Evolutionary conservation across 2,113 vertebrate genomes (phyloP), one percentile per base, ranked within the genome.

Genomic region (Oreotragus oreotragus): DNA sequence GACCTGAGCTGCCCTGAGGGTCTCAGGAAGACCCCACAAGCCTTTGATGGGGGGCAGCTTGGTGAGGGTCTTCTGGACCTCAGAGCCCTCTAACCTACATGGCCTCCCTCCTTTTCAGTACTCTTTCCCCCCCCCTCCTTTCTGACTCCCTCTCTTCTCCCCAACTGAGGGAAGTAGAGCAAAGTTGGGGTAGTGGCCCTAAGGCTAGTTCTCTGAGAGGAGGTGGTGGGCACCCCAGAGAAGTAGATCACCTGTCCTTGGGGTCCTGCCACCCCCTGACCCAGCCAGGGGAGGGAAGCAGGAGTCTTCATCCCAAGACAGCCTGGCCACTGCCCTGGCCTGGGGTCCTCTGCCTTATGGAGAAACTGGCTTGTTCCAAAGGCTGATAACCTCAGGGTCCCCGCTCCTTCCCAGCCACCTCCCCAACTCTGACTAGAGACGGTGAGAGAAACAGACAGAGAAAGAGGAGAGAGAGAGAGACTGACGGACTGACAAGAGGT

Each of bases 401-500:
- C 21, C 28, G 64, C 28, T 89, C 93, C 88, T 97, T 76, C 28
- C 83, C 79, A 94, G 84, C 47, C 64, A 95, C 39, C 94, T 97
- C 94, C 93, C 97, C 97, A 98, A 99, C 98, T 99, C 98, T 98
- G 98, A 98, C 98, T 97, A 98, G 62, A 84, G 85, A 76, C 66
- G 43, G 66, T 36, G 58, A 58, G 47, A 88, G 30, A 51, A 47
- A 94, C 2, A 28, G 91, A 58, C 25, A 45, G 43, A 45, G 27
- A 49, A 30, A 33, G 45, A 27, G 36, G 51, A 66, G 12, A 80
- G 80, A 73, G 3, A 51, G 91, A 85, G 25, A 43, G 83, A 30
- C 23, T 10, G 87, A 92, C 60, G 80, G 85, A 93, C 92, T 58
- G 57, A 58, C 57, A 27, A 90, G 94, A 88, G 83, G 79, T 85